Evolutionary conservation across 1,140 invertebrate species (phyloP), one percentile per base, ranked within the genome.

Genomic region (Pogonomyrmex barbatus): DNA sequence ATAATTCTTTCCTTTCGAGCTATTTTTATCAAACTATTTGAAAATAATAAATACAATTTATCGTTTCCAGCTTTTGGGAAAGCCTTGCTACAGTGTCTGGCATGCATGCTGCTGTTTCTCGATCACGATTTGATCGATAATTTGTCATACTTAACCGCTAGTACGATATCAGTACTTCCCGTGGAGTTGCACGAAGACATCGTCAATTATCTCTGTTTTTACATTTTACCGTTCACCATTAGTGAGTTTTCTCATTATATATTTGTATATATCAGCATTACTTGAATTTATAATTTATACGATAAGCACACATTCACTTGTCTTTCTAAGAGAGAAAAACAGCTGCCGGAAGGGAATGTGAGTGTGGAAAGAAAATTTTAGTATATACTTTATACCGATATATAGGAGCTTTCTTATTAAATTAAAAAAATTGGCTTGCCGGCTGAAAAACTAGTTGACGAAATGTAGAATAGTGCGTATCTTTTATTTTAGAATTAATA

Each of bases 111-210:
- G 84, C 99, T 99, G 24, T 99, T 99, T 94, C 95, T 99, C 88
- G 99, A 99, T 93, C 97, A 98, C 93, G 99, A 99, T 94, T 96
- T 98, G 90, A 98, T 99, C 89, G 99, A 99, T 95, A 98, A 98
- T 91, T 95, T 99, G 88, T 98, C 99, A 33, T 99, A 99, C 93
- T 96, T 99, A 86, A 97, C 99, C 68, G 98, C 99, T 77, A 98
- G 98, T 87, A 97, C 98, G 87, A 97, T 99, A 90, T 98, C 98
- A 65, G 97, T 99, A 54, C 96, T 99, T 91, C 99, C 99, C 4
- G 96, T 96, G 62, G 97, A 97, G 71, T 95, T 99, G 47, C 99
- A 99, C 94, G 98, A 99, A 94, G 98, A 99, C 91, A 98, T 99
- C 86, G 97, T 99, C 45, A 98, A 99, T 94, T 96, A 99, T 79